phyloP scores from a whole-genome alignment of 2,797 vertebrate species.

The Limnodromus scolopaceus region DNA sequence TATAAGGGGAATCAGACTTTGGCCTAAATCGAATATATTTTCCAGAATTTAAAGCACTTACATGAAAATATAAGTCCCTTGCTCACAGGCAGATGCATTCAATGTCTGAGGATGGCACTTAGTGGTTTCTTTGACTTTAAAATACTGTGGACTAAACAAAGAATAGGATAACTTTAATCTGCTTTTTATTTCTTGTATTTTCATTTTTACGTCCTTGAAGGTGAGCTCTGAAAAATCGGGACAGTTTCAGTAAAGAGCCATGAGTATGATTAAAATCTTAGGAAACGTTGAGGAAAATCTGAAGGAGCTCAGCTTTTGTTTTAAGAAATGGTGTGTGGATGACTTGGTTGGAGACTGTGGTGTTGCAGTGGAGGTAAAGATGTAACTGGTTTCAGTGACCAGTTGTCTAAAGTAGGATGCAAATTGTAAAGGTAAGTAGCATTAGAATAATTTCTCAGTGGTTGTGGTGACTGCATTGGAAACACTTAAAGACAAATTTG shows the following conservation, averaged over 20 bases:
- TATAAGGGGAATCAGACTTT: not conserved
- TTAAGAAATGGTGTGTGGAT: not conserved
- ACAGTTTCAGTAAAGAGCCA: not conserved
- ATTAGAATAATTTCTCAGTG: not conserved
- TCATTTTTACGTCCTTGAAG: not conserved
- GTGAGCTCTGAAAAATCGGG: not conserved
- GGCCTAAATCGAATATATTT: not conserved
- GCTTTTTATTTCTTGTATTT: not conserved
- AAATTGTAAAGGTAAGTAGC: not conserved
- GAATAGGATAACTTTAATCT: not conserved
- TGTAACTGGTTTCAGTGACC: not conserved
- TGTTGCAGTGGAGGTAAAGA: not conserved
- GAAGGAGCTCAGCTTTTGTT: not conserved
- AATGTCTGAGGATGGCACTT: not conserved
- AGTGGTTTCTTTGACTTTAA: not conserved
- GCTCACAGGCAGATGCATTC: not conserved
- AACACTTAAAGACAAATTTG: not conserved
- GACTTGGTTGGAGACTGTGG: not conserved
- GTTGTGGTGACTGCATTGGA: not conserved
- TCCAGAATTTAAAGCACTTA: not conserved
- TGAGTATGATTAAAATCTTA: not conserved
- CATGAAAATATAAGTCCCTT: not conserved
- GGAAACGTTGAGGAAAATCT: not conserved
- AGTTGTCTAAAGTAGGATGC: not conserved
- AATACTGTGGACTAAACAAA: not conserved